These are phyloP conservation scores for Thamnaconus septentrionalis DNA, from an alignment of 2,113 vertebrate genomes.

Conservation along the genomic window DNA sequence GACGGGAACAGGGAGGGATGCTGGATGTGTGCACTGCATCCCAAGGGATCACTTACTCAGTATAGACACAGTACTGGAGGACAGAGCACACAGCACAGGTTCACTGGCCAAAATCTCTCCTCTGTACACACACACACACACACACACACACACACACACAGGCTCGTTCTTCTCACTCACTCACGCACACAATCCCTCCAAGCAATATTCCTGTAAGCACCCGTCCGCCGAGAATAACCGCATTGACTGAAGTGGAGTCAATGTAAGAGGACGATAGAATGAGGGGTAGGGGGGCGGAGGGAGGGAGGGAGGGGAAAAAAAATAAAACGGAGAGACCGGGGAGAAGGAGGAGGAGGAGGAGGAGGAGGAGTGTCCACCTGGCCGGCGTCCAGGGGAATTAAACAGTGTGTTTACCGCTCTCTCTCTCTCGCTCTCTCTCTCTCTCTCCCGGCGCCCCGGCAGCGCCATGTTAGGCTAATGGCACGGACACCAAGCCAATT, in stretches of 20 bases:
- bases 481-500: conserved; percentile 69
- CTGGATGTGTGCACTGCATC: conserved; percentile 61
- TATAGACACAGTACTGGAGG: conserved; percentile 72
- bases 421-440: no score
- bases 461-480: conserved; percentile 68
- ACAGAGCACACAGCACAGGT: conserved; percentile 64
- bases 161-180: conserved; percentile 29
- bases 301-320: conserved; percentile 6
- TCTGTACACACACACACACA: conserved; percentile 45
- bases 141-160: conserved; percentile 38
- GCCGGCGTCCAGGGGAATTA: conserved; percentile 68
- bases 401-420: conserved; percentile 65
- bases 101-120: conserved; percentile 71
- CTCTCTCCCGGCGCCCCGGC: conserved; percentile 37
- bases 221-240: conserved; percentile 61
- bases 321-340: conserved; percentile 37
- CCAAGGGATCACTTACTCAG: conserved; percentile 72
- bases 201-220: conserved; percentile 70
- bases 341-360: conserved; percentile 45
- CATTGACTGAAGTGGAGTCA: conserved; percentile 64
- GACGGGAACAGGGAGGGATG: conserved; percentile 41
- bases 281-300: conserved; percentile 22
- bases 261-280: conserved; percentile 46
- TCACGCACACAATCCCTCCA: conserved; percentile 53
- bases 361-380: conserved; percentile 67